Evolutionary conservation across 2,113 vertebrate species (phyloP), one percentile per base, ranked within the genome.

Genomic region (Sinocyclocheilus grahami): DNA sequence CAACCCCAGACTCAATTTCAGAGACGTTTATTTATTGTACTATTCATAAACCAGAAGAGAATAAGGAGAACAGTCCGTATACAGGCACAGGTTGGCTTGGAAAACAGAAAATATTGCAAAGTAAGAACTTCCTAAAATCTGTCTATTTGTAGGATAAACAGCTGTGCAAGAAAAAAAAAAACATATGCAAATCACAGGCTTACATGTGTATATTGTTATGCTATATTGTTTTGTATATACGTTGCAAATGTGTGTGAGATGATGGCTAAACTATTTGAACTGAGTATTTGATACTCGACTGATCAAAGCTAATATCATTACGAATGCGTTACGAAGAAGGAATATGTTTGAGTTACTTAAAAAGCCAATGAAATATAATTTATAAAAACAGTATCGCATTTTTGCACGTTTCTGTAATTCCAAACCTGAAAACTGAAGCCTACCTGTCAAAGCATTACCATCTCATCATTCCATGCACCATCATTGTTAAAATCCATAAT

Each of bases 41-140:
- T 93, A 95, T 96, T 95, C 95, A 96, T 96, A 96, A 95, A 94
- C 95, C 96, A 96, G 93, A 94, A 96, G 95, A 94, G 95, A 92
- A 95, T 95, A 94, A 95, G 93, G 94, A 97, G 94, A 96, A 96
- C 94, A 97, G 94, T 96, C 95, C 95, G 96, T 96, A 96, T 95
- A 97, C 95, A 96, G 96, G 95, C 93, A 93, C 92, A 89, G 94
- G 93, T 94, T 92, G 95, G 94, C 94, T 96, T 96, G 96, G 93
- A 95, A 96, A 96, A 84, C 42, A 63, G 6, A 78, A 87, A 88
- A 94, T 91, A 92, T 94, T 95, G 92, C 93, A 94, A 93, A 94
- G 92, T 92, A 93, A 95, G 79, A 94, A 91, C 94, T 93, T 92
- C 76, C 22, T 75, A 63, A 81, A 24, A 90, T 88, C 87, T 51